These are phyloP conservation scores for Archilochus colubris DNA, from an alignment of 2,113 vertebrate genomes.

Conservation along the genomic window DNA sequence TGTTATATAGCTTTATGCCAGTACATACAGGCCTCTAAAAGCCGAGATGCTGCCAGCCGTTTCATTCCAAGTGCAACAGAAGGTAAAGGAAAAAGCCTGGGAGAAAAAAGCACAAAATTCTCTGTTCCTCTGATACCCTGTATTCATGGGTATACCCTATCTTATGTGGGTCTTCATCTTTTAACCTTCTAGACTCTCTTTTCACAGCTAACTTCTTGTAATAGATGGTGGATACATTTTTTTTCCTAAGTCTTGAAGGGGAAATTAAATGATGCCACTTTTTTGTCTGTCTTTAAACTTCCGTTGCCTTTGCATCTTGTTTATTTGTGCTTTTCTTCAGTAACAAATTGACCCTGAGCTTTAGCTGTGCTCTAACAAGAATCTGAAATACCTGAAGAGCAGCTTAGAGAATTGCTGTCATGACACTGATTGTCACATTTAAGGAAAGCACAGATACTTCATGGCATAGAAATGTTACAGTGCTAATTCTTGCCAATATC, in stretches of 20 bases:
- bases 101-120: slow-evolving; percentile 12
- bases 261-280: slow-evolving; percentile 8
- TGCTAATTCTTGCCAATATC: slow-evolving; percentile 67
- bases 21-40: slow-evolving; percentile 99
- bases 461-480: background rate
- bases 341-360: slow-evolving; percentile 10
- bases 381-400: background rate
- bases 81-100: slow-evolving; percentile 87
- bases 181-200: slow-evolving; percentile 77
- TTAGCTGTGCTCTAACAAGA: background rate
- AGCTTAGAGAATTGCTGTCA: background rate
- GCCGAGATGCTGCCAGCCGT: slow-evolving; percentile 92
- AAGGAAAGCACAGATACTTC: slow-evolving; percentile 60
- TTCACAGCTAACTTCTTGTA: slow-evolving; percentile 66
- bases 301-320: slow-evolving; percentile 35
- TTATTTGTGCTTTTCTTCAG: slow-evolving; percentile 65
- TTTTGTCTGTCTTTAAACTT: slow-evolving; percentile 25
- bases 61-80: slow-evolving; percentile 89
- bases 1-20: slow-evolving; percentile 99
- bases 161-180: slow-evolving; percentile 76
- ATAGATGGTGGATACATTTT: slow-evolving; percentile 70
- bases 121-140: slow-evolving; percentile 57
- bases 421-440: background rate
- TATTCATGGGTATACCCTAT: slow-evolving; percentile 58
- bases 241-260: background rate